These are phyloP conservation scores for Drosophila murphyi DNA, from an alignment of 1,140 invertebrate species.

Conservation along the genomic window DNA sequence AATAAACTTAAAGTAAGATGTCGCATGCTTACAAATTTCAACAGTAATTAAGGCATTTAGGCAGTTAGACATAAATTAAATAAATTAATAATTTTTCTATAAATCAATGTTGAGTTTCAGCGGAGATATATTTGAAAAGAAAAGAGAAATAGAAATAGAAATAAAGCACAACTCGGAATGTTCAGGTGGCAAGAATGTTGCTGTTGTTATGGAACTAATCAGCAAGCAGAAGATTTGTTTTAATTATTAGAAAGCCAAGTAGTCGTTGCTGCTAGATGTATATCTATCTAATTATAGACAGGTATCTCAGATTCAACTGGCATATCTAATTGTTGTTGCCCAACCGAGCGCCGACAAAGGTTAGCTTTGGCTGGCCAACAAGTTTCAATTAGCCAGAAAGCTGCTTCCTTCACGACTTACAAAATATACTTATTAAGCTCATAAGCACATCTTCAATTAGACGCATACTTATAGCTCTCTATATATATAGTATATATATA, in stretches of 20 bases:
- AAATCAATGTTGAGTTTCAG: too few relatives aligned
- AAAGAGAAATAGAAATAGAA: neutral
- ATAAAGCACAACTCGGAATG: neutral
- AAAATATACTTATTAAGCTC: slow-evolving; percentile 72
- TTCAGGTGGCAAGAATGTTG: slow-evolving; percentile 2
- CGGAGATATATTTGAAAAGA: neutral
- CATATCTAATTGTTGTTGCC: slow-evolving; percentile 18
- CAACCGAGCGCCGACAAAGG: slow-evolving; percentile 42
- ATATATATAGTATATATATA: slow-evolving; percentile 11
- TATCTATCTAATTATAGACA: slow-evolving; percentile 49
- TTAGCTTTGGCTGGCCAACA: slow-evolving; percentile 24
- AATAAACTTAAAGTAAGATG: neutral
- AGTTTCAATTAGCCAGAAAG: slow-evolving; percentile 23
- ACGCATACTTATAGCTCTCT: slow-evolving; percentile 10
- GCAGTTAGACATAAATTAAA: neutral
- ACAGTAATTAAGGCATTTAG: slow-evolving; percentile 42
- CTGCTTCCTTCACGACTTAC: slow-evolving; percentile 32
- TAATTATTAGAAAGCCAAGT: slow-evolving; percentile 35
- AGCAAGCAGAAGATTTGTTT: slow-evolving; percentile 13
- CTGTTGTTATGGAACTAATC: neutral
- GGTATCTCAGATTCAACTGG: slow-evolving; percentile 12
- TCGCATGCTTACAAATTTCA: neutral
- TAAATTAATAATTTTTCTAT: too few relatives aligned
- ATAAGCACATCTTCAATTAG: slow-evolving; percentile 57
- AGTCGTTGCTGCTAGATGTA: neutral